Conservation (phyloP, 1,140 invertebrate genomes). For the Penaeus vannamei region DNA sequence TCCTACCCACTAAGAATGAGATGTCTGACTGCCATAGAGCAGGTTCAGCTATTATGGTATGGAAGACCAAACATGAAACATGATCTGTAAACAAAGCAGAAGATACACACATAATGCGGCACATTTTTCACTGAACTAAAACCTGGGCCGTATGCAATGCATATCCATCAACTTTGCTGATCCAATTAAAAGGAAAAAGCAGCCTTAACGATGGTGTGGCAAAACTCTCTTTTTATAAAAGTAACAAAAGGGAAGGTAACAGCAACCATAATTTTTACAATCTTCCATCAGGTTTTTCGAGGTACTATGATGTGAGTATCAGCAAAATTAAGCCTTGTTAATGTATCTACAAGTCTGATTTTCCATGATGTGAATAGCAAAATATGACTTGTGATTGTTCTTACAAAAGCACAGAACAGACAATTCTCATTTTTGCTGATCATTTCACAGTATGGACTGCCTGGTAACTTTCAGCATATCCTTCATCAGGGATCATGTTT, state of each 20-base stretch:
- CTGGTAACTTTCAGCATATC: conserved; percentile 52
- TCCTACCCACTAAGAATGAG: not conserved
- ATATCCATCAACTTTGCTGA: conserved; percentile 27
- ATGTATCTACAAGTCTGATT: not conserved
- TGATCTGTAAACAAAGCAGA: conserved; percentile 45
- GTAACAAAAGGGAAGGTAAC: conserved; percentile 45
- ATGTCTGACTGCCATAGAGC: conserved; percentile 4
- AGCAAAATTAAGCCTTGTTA: conserved; percentile 28
- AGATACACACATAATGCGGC: conserved; percentile 21
- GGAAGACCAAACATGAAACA: conserved; percentile 58
- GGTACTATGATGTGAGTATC: conserved; percentile 37
- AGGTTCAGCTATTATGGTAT: conserved; percentile 24
- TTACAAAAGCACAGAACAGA: conserved; percentile 9
- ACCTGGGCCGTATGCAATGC: conserved; percentile 19
- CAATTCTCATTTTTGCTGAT: conserved; percentile 42
- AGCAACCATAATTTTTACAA: conserved; percentile 25
- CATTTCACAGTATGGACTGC: conserved; percentile 46
- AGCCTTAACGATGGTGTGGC: conserved; percentile 29
- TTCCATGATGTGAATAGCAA: conserved; percentile 18
- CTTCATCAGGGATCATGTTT: conserved; percentile 49
- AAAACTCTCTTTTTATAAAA: conserved; percentile 52
- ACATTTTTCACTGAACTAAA: conserved; percentile 30
- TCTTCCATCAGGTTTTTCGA: conserved; percentile 46
- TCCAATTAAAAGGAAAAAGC: conserved; percentile 27
- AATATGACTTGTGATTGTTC: conserved; percentile 1